Conservation (phyloP, 2,888 invertebrate species). For the Acleris emargana region DNA sequence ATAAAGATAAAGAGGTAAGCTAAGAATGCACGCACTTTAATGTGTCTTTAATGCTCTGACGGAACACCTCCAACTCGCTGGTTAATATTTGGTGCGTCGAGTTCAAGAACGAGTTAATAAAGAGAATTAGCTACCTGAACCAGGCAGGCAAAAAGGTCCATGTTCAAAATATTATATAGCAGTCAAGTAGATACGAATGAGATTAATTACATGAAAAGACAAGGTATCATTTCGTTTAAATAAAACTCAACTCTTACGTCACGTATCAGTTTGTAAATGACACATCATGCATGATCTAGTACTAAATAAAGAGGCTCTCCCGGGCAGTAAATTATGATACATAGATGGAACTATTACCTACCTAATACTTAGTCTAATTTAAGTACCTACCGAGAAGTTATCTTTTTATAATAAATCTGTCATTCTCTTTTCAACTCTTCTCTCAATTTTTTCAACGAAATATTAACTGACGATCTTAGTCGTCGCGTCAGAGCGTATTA, state of each 20-base stretch:
- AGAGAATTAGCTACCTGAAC: background rate
- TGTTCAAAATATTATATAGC: background rate
- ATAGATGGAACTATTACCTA: background rate
- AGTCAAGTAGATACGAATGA: background rate
- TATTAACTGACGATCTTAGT: too few species aligned
- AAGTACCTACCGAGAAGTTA: background rate
- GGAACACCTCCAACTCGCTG: too few species aligned
- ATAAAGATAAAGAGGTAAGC: too few species aligned
- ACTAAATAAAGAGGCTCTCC: conserved; percentile 32
- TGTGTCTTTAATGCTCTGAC: too few species aligned
- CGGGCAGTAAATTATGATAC: conserved; percentile 11
- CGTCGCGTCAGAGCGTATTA: too few species aligned
- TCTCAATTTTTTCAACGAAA: too few species aligned
- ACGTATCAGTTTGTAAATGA: conserved; percentile 1
- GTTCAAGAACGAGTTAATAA: background rate
- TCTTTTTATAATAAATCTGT: too few species aligned
- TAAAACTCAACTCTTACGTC: background rate
- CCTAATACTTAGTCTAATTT: background rate
- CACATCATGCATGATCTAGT: conserved; percentile 16
- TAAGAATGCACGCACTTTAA: too few species aligned
- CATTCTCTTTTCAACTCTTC: too few species aligned
- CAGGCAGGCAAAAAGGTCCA: background rate
- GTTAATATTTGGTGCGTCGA: too few species aligned
- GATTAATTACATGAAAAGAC: background rate
- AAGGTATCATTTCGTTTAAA: background rate